Percentiles rank a stretch among this genome's conserved stretches.
Conservation (phyloP, 1,140 invertebrate species). For the Tetraneura akinire region DNA sequence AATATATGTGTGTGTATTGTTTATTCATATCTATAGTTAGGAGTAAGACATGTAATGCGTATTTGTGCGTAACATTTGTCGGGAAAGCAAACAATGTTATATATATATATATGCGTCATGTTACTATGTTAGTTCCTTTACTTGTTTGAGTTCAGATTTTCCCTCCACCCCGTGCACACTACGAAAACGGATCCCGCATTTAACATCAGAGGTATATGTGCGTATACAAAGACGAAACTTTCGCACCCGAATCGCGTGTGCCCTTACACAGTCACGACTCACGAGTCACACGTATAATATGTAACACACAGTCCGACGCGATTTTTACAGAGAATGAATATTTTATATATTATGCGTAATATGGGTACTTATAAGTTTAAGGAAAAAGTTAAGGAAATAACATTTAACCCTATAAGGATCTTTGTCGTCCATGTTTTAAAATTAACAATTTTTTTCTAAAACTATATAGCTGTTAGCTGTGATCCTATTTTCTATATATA, state of each 20-base stretch:
- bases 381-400: no score
- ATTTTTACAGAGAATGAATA: no score
- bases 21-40: conserved; percentile 49
- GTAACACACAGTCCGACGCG: background rate
- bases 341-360: background rate
- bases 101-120: background rate
- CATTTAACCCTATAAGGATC: no score
- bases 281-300: background rate
- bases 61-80: conserved; percentile 39
- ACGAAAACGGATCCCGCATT: conserved; percentile 6
- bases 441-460: no score
- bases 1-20: conserved; percentile 6
- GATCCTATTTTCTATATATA: no score
- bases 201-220: background rate
- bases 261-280: no score
- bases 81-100: conserved; percentile 17
- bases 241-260: conserved; percentile 10
- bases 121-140: conserved; percentile 31
- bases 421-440: no score
- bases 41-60: conserved; percentile 34
- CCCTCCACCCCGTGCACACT: background rate
- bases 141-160: conserved; percentile 33
- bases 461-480: no score
- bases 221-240: conserved; percentile 34
- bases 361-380: no score